Base-by-base conservation (phyloP, 2,113 vertebrate genomes). In the Struthio camelus region DNA sequence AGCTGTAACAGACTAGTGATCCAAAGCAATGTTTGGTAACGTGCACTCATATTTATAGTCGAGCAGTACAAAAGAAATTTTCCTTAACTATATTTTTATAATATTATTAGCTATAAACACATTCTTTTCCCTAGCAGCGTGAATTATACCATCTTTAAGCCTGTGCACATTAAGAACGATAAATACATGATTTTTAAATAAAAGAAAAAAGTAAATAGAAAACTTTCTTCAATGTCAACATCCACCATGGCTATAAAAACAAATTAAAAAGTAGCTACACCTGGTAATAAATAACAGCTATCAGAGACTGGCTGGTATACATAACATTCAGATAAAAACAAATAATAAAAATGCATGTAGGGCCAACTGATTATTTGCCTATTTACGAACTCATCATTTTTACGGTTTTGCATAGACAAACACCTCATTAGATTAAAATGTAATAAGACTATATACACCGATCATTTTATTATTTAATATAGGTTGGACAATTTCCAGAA, bases 341-440 rank as follows among this genome's bases (percentile, higher is more conserved):
- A 62, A 5, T 7, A 85, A 44, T 40, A 94, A 36, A 75, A 93
- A 86, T 32, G 46, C 18, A 67, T 9, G 10, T 3, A 22, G 69
- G 67, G 19, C 18, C 18, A 78, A 67, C 32, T 27, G 53, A 40
- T 50, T 92, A 85, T 82, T 90, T 92, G 75, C 79, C 62, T 66
- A 46, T 90, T 94, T 93, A 89, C 69, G 92, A 51, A 80, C 48
- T 72, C n/a, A 62, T 77, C 90, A 95, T 82, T 94, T 85, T 78
- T 65, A 54, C 40, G 46, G 42, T 42, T 86, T 93, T 96, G 72
- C 70, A 94, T 8, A 93, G 42, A 85, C 42, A 85, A 87, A 85
- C 34, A 81, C 24, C 58, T 84, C 87, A 91, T 80, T 72, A 94
- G 46, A 90, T 80, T 94, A 72, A 91, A 96, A 94, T 36, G 56